Conservation (phyloP, 2,797 vertebrate genomes). For the Pipistrellus kuhlii region DNA sequence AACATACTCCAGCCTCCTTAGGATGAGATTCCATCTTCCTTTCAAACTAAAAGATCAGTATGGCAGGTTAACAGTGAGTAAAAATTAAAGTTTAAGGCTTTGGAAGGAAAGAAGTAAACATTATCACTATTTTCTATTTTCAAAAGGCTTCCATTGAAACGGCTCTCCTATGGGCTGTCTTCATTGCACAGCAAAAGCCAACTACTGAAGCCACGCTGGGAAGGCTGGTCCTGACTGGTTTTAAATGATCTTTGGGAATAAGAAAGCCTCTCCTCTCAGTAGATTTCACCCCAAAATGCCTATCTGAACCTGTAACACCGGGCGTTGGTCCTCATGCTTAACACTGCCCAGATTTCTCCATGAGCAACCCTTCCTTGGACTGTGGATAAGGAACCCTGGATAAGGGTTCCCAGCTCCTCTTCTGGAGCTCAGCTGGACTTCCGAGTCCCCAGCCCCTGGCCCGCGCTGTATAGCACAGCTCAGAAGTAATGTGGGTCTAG, state of each 20-base stretch:
- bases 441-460: neutral
- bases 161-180: neutral
- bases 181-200: neutral
- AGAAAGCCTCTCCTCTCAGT: neutral
- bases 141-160: neutral
- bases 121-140: neutral
- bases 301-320: neutral
- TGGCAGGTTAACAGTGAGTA: neutral
- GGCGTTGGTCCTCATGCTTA: neutral
- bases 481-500: neutral
- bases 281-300: neutral
- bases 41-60: neutral
- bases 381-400: neutral
- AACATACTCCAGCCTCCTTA: neutral
- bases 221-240: neutral
- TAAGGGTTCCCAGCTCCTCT: neutral
- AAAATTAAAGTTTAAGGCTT: conserved; percentile 22
- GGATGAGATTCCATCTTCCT: neutral
- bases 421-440: neutral
- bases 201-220: neutral
- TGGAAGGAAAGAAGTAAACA: neutral
- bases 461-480: neutral
- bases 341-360: neutral
- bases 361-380: neutral
- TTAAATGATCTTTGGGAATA: neutral